Base-by-base conservation (phyloP, 2,113 vertebrate species). In the Brachirus orientalis region DNA sequence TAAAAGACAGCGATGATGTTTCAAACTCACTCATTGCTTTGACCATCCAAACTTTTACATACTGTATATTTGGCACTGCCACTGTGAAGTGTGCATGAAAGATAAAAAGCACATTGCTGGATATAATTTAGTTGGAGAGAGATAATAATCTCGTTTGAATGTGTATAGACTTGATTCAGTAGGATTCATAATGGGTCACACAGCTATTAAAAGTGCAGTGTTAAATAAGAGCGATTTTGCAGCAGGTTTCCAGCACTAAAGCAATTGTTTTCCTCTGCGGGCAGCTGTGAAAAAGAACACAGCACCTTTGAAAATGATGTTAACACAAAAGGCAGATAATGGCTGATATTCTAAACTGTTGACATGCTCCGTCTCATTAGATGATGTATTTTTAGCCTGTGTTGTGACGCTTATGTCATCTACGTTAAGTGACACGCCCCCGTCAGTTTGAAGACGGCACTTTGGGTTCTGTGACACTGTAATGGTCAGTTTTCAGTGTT, bases 171-270 rank as follows among this genome's bases (percentile, higher is more conserved):
- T 82, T 82, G 73, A 84, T 84, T 87, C 77, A 89, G 71, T 80
- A 69, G 72, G 76, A 82, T 76, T 82, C 82, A 82, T 88, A 90
- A 69, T 90, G 84, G 87, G 88, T 90, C 86, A 79, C 76, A 74
- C 62, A 60, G 83, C 72, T 87, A 85, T 89, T 84, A 86, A 66
- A 81, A 83, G 77, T 79, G 83, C 73, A 77, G 69, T 86, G 84
- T 83, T 66, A 74, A 70, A 58, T 41, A 57, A 45, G 70, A 79
- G 79, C 56, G 35, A 48, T 85, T 63, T 79, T 80, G 74, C 63
- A 59, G 76, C 58, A 59, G 68, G 77, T 73, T 65, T 69, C 68
- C 20, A 72, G 36, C 18, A 54, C 53, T 19, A 57, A 22, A 55
- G 55, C 63, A 72, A 69, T 60, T 55, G 69, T 69, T 66, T 58